Conservation (phyloP, 2,797 vertebrate genomes). For the Ctenochaetus hawaiiensis region DNA sequence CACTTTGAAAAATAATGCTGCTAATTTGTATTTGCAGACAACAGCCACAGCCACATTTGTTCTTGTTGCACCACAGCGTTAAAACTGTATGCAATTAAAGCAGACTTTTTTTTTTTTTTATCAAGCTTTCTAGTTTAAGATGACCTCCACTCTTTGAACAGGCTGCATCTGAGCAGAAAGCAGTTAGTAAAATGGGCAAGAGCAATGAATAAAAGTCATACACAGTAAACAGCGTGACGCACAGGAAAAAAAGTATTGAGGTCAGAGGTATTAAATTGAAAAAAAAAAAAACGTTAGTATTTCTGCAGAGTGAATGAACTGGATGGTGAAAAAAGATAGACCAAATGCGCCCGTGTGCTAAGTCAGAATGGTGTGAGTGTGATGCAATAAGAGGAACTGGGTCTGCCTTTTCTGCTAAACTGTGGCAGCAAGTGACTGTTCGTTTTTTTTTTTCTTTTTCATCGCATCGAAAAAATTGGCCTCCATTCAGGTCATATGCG, state of each 20-base stretch:
- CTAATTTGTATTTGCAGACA: constrained; percentile 18
- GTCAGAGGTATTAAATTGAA: constrained; percentile 47
- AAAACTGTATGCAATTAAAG: constrained; percentile 25
- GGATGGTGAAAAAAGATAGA: constrained; percentile 46
- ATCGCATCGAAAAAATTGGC: constrained; percentile 32
- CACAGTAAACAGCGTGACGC: constrained; percentile 59
- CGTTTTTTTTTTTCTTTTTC: constrained; percentile 14
- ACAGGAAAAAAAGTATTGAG: constrained; percentile 53
- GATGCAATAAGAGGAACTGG: constrained; percentile 31
- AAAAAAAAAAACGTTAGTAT: constrained; percentile 50
- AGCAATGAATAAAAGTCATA: constrained; percentile 63
- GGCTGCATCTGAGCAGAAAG: constrained; percentile 42
- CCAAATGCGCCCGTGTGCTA: constrained; percentile 18
- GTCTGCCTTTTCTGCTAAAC: constrained; percentile 30
- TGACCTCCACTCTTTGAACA: constrained; percentile 42
- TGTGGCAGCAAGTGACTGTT: constrained; percentile 38
- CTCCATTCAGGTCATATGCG: constrained; percentile 65
- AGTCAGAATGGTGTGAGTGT: constrained; percentile 5
- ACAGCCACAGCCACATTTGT: constrained; percentile 20
- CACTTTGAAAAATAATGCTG: constrained; percentile 20
- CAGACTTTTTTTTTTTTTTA: constrained; percentile 14
- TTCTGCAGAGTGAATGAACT: constrained; percentile 37
- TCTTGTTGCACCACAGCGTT: constrained; percentile 38
- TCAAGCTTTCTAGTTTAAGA: constrained; percentile 46
- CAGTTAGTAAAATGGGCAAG: constrained; percentile 65